Percentiles rank a stretch among this genome's conserved stretches.
Conservation (phyloP, 2,888 invertebrate genomes). For the Caenorhabditis sp. region DNA sequence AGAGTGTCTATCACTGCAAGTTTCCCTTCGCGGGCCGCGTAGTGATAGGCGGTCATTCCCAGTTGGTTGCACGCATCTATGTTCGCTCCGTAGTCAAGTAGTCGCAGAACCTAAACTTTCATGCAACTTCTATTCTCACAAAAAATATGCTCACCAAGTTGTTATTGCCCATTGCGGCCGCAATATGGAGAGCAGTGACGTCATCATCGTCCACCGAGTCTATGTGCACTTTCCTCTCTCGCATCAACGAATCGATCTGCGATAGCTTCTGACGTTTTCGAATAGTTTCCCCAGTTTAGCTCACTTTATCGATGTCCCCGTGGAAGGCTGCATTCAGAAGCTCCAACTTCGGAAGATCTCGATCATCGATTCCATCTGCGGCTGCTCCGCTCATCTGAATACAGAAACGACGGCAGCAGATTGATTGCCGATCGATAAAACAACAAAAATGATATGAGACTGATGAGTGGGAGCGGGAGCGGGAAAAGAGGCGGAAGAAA, state of each 20-base stretch:
- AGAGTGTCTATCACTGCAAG: conserved; percentile 71
- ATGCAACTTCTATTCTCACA: background rate
- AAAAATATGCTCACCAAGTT: conserved; percentile 59
- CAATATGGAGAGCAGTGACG: conserved; percentile 75
- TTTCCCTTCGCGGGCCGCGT: conserved; percentile 75
- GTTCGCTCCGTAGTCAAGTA: conserved; percentile 71
- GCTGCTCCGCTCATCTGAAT: conserved; percentile 57
- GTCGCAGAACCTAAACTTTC: conserved; percentile 54
- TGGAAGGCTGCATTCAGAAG: conserved; percentile 57
- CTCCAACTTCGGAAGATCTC: conserved; percentile 65
- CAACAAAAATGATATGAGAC: conserved; percentile 6
- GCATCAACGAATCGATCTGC: conserved; percentile 46
- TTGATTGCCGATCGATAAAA: conserved; percentile 9
- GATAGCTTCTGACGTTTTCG: background rate
- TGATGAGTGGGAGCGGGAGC: background rate
- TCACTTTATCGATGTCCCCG: conserved; percentile 47
- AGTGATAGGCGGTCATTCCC: conserved; percentile 74
- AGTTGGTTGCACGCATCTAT: conserved; percentile 68
- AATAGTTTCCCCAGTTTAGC: background rate
- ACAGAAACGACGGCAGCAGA: background rate
- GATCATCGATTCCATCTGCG: conserved; percentile 62
- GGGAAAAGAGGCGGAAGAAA: background rate
- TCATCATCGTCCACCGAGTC: conserved; percentile 74
- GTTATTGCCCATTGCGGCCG: conserved; percentile 72
- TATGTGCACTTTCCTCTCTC: conserved; percentile 58